A percentile compares a stretch with the other conserved stretches of the same genome.
Conservation (phyloP, 1,140 invertebrate genomes). For the Drosophila saltans region DNA sequence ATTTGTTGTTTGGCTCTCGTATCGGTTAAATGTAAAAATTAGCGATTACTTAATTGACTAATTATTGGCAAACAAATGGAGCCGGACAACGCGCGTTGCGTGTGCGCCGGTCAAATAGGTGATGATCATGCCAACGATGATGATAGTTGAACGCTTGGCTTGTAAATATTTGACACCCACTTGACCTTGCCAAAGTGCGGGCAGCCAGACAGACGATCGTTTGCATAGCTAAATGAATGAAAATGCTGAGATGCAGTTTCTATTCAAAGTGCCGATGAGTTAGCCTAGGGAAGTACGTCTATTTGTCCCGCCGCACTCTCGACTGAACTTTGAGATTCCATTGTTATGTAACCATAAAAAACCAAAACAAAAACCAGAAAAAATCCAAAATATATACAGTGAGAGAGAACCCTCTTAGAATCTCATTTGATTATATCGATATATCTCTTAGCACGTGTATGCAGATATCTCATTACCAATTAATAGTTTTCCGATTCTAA, state of each 20-base stretch:
- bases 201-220: slow-evolving; percentile 33
- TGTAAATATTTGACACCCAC: slow-evolving; percentile 61
- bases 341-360: slow-evolving; percentile 20
- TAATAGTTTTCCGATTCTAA: too few relatives aligned
- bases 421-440: background rate
- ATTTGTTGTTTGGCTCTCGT: slow-evolving; percentile 42
- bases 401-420: background rate
- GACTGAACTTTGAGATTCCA: slow-evolving; percentile 32
- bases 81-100: slow-evolving; percentile 20
- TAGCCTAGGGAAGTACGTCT: slow-evolving; percentile 8
- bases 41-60: slow-evolving; percentile 70
- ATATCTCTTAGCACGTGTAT: too few relatives aligned
- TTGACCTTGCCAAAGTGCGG: slow-evolving; percentile 60
- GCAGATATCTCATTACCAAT: too few relatives aligned
- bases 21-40: slow-evolving; percentile 61
- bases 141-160: slow-evolving; percentile 31
- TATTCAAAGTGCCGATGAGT: slow-evolving; percentile 8
- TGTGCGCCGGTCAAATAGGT: slow-evolving; percentile 20
- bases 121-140: slow-evolving; percentile 27
- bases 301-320: background rate
- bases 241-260: slow-evolving; percentile 18
- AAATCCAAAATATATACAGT: too few relatives aligned
- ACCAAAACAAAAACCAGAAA: background rate
- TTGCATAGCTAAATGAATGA: slow-evolving; percentile 57
- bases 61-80: slow-evolving; percentile 64